Conservation (phyloP, 2,797 vertebrate genomes). For the Todus mexicanus region DNA sequence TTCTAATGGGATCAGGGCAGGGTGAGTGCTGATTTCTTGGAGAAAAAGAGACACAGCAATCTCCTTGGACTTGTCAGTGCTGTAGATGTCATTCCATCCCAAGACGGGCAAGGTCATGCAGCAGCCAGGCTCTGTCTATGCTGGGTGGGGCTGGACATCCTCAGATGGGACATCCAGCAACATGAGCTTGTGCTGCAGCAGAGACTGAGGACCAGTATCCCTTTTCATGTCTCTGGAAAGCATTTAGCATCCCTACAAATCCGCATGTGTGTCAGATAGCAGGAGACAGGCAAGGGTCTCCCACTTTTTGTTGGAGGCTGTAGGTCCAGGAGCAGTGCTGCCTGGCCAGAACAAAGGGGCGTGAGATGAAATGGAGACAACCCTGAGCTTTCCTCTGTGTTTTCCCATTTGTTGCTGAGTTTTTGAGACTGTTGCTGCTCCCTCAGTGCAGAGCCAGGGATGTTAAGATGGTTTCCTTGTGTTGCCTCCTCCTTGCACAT, state of each 20-base stretch:
- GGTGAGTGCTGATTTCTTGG: background rate
- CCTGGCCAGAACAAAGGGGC: background rate
- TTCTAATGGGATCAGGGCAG: background rate
- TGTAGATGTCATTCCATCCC: background rate
- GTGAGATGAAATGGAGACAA: accelerated
- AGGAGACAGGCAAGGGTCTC: background rate
- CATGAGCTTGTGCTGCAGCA: background rate
- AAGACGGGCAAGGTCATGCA: background rate
- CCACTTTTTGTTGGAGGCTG: background rate
- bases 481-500: background rate
- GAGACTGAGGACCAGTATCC: background rate
- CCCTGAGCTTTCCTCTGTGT: background rate
- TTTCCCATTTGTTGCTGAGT: background rate
- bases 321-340: background rate
- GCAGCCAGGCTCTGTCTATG: background rate
- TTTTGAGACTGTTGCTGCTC: background rate
- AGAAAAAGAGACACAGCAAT: background rate
- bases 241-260: background rate
- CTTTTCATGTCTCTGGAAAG: background rate
- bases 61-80: background rate
- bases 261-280: background rate
- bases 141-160: background rate
- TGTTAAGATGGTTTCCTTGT: background rate
- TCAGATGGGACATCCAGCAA: background rate
- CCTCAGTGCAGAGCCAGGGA: background rate